Percentiles rank a stretch among this genome's conserved stretches.
These are phyloP conservation scores for Pangasius djambal DNA, from an alignment of 2,797 vertebrate species.

Conservation along the genomic window DNA sequence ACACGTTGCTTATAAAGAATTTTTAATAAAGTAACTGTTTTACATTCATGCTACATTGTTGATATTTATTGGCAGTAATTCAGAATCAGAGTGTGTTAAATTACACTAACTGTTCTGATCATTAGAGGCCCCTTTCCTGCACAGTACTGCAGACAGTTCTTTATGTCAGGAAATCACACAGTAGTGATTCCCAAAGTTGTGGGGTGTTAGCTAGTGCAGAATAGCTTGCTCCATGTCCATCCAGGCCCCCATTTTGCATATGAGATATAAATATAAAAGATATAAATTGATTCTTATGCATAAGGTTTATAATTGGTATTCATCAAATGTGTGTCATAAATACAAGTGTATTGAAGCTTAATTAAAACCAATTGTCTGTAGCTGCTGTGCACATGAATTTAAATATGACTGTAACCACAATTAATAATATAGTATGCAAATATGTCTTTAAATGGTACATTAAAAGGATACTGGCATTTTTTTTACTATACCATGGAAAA, in stretches of 20 bases:
- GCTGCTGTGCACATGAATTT: no score
- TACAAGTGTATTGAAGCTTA: not conserved
- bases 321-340: not conserved
- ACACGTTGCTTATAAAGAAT: constrained; percentile 63
- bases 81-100: not conserved
- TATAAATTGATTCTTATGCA: not conserved
- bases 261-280: not conserved
- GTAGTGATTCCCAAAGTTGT: not conserved
- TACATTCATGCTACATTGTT: constrained; percentile 26
- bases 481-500: no score
- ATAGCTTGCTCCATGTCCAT: not conserved
- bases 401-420: no score
- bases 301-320: not conserved
- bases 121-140: not conserved
- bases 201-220: not conserved
- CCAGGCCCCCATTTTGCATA: not conserved
- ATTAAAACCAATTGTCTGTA: no score
- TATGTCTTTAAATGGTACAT: no score
- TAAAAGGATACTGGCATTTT: no score
- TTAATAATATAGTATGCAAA: no score
- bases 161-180: not conserved
- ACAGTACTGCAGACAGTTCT: not conserved
- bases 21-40: constrained; percentile 72
- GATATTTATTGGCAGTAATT: not conserved
- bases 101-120: not conserved